Evolutionary conservation across 2,888 invertebrate species (phyloP).

Genomic region (Aspidiotus destructor): DNA sequence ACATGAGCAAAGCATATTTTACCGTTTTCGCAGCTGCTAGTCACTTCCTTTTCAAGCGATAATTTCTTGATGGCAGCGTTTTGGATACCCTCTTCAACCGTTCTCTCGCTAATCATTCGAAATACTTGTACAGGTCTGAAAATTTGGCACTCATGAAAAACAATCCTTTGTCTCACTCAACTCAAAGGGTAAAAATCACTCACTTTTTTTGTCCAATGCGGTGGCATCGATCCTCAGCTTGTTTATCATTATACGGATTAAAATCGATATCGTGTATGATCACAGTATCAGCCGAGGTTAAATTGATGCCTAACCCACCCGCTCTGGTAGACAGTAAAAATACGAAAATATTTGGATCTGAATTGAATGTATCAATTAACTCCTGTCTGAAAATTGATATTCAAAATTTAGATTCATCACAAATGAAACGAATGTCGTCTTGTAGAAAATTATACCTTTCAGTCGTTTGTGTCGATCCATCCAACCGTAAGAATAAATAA

Average conservation of each 20-base stretch:
- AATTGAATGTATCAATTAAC: conserved; percentile 79
- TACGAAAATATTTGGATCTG: conserved; percentile 67
- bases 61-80: conserved; percentile 84
- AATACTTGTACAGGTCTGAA: conserved; percentile 72
- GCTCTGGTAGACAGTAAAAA: conserved; percentile 88
- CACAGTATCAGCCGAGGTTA: conserved; percentile 89
- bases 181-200: background rate
- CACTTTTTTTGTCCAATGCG: conserved; percentile 57
- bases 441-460: conserved; percentile 49
- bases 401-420: conserved; percentile 1
- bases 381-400: conserved; percentile 56
- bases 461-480: conserved; percentile 79
- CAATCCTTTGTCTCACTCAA: background rate
- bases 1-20: background rate
- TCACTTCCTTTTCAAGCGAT: conserved; percentile 76
- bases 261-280: conserved; percentile 96
- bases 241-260: conserved; percentile 97
- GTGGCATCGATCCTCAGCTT: conserved; percentile 85
- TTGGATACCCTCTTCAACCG: conserved; percentile 88
- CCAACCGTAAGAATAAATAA: conserved; percentile 69
- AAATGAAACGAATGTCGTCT: background rate
- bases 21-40: conserved; percentile 29
- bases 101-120: conserved; percentile 70
- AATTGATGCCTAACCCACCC: conserved; percentile 90
- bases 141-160: background rate